Conservation (phyloP, 1,140 invertebrate species). For the Dendroctonus ponderosae region DNA sequence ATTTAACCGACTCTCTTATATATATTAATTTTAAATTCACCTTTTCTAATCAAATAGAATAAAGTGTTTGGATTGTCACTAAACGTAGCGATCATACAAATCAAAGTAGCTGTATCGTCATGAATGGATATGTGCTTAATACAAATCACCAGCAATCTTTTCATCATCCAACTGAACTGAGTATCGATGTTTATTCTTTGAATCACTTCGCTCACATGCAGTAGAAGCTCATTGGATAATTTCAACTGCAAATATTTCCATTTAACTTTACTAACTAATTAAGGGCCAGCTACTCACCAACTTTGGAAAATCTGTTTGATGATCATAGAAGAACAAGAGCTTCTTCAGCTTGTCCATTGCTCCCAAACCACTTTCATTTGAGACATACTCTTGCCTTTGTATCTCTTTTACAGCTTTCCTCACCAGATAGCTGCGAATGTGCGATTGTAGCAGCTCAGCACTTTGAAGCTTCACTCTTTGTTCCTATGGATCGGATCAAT, state of each 20-base stretch:
- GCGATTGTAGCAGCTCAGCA: slow-evolving; percentile 74
- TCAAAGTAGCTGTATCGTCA: slow-evolving; percentile 38
- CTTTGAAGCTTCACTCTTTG: slow-evolving; percentile 66
- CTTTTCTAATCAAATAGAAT: slow-evolving; percentile 40
- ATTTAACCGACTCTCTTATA: not conserved
- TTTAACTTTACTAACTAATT: slow-evolving; percentile 20
- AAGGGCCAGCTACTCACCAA: slow-evolving; percentile 57
- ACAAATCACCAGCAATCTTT: slow-evolving; percentile 61
- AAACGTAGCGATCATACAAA: slow-evolving; percentile 40
- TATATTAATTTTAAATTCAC: slow-evolving; percentile 19
- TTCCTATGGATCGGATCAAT: slow-evolving; percentile 54
- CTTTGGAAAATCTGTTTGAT: slow-evolving; percentile 65
- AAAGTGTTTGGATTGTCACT: slow-evolving; percentile 36
- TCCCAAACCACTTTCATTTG: slow-evolving; percentile 53
- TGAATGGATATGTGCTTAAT: slow-evolving; percentile 51
- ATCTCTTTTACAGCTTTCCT: slow-evolving; percentile 65
- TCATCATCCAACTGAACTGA: slow-evolving; percentile 56
- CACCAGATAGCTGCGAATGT: slow-evolving; percentile 71
- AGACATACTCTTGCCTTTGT: slow-evolving; percentile 69
- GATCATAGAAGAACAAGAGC: slow-evolving; percentile 76
- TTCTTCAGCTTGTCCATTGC: slow-evolving; percentile 60
- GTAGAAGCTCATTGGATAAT: slow-evolving; percentile 11
- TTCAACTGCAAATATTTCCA: slow-evolving; percentile 30
- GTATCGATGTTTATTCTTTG: slow-evolving; percentile 46
- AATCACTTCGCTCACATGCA: slow-evolving; percentile 55